phyloP scores from a whole-genome alignment of 2,888 invertebrate species.

The Aleiodes alternator region DNA sequence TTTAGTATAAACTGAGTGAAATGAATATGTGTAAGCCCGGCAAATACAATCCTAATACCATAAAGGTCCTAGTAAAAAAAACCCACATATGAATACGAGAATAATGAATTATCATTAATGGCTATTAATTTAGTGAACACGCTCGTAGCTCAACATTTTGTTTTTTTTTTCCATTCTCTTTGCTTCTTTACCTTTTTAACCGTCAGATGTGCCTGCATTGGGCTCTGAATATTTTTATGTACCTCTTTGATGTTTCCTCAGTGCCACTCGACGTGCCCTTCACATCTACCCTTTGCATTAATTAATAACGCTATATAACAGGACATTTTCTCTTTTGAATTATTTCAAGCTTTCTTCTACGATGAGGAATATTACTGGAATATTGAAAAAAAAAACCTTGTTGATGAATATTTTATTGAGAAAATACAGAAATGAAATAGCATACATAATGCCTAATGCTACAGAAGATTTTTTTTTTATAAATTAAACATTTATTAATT shows the following conservation, averaged over 20 bases:
- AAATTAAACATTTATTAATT: too few relatives aligned
- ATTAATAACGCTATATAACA: slow-evolving; percentile 28
- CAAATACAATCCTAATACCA: slow-evolving; percentile 7
- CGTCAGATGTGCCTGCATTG: slow-evolving; percentile 3
- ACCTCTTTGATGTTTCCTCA: slow-evolving; percentile 27
- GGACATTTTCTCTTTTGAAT: slow-evolving; percentile 25
- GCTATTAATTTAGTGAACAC: slow-evolving; percentile 13
- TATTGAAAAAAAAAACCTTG: not conserved
- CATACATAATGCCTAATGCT: too few relatives aligned
- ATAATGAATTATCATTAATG: slow-evolving; percentile 25
- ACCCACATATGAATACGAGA: not conserved
- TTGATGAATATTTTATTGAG: not conserved
- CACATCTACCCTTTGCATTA: slow-evolving; percentile 25
- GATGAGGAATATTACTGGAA: not conserved
- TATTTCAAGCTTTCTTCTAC: slow-evolving; percentile 12
- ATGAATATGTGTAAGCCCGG: not conserved
- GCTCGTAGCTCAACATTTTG: slow-evolving; percentile 5
- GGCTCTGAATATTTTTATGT: slow-evolving; percentile 8
- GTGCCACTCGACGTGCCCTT: slow-evolving; percentile 23
- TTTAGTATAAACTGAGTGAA: slow-evolving; percentile 10
- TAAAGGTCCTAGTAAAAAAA: not conserved
- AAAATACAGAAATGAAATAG: too few relatives aligned
- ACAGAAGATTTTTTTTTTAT: too few relatives aligned
- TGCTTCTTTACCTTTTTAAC: too few relatives aligned
- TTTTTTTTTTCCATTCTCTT: too few relatives aligned